These are phyloP conservation scores for Euura saliciscinereae DNA, from an alignment of 1,140 invertebrate genomes.

Conservation along the genomic window DNA sequence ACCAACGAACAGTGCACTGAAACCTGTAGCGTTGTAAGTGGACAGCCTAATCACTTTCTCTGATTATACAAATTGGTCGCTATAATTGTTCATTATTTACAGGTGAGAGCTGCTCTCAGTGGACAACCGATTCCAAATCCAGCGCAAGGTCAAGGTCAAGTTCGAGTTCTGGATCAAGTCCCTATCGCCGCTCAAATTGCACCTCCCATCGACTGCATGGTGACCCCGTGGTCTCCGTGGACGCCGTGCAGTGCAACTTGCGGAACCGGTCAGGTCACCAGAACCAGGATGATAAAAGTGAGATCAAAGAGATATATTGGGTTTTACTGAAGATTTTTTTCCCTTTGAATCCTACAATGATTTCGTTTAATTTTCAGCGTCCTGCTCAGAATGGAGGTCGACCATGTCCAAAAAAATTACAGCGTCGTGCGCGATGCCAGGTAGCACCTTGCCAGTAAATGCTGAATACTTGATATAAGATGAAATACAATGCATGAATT, in stretches of 20 bases:
- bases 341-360: slow-evolving; percentile 38
- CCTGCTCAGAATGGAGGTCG: slow-evolving; percentile 72
- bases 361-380: slow-evolving; percentile 51
- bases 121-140: slow-evolving; percentile 20
- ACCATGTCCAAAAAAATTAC: slow-evolving; percentile 67
- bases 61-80: neutral
- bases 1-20: slow-evolving; percentile 76
- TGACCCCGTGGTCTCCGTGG: slow-evolving; percentile 79
- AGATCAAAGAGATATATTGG: slow-evolving; percentile 43
- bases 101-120: slow-evolving; percentile 31
- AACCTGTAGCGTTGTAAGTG: slow-evolving; percentile 69
- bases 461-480: too few species aligned
- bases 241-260: slow-evolving; percentile 75
- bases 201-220: slow-evolving; percentile 65
- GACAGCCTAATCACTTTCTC: neutral
- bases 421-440: slow-evolving; percentile 61
- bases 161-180: slow-evolving; percentile 9
- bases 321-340: slow-evolving; percentile 16
- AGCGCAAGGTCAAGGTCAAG: neutral
- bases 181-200: neutral
- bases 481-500: too few species aligned
- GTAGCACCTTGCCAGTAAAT: slow-evolving; percentile 40
- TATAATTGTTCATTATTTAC: neutral
- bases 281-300: slow-evolving; percentile 67
- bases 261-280: slow-evolving; percentile 66